A percentile compares a stretch with the other conserved stretches of the same genome.
phyloP scores from a whole-genome alignment of 2,888 invertebrate genomes.

The Sipha maydis region DNA sequence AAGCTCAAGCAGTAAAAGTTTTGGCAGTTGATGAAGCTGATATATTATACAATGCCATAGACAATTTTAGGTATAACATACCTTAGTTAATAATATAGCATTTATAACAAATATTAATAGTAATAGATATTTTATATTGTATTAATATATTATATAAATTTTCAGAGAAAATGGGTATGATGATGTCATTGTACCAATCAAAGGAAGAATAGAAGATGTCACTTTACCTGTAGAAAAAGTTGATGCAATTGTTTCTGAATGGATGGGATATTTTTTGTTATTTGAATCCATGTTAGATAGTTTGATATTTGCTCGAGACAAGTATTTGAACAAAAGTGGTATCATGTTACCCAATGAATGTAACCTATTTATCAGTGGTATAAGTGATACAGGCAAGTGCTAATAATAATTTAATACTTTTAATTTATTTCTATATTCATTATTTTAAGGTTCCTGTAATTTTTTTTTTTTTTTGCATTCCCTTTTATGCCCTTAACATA shows the following conservation, averaged over 20 bases:
- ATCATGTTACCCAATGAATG: slow-evolving; percentile 85
- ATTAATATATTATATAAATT: slow-evolving; percentile 66
- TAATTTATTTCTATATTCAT: background rate
- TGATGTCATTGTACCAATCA: slow-evolving; percentile 79
- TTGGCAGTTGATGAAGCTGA: slow-evolving; percentile 96
- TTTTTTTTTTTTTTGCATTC: no score
- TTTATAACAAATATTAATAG: background rate
- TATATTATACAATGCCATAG: slow-evolving; percentile 94
- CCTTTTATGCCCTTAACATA: no score
- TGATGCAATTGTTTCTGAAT: slow-evolving; percentile 95
- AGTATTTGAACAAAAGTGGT: slow-evolving; percentile 81
- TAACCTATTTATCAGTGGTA: slow-evolving; percentile 82
- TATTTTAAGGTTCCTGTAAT: no score
- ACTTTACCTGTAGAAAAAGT: slow-evolving; percentile 79
- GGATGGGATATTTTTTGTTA: slow-evolving; percentile 98
- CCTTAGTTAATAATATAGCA: background rate
- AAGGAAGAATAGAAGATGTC: slow-evolving; percentile 88
- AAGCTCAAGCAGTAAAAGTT: slow-evolving; percentile 90
- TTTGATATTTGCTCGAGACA: slow-evolving; percentile 87
- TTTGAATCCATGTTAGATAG: slow-evolving; percentile 98
- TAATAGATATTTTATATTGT: slow-evolving; percentile 65
- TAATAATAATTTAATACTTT: background rate
- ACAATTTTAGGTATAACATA: slow-evolving; percentile 81
- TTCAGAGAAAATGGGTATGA: slow-evolving; percentile 79
- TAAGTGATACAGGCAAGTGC: slow-evolving; percentile 75